phyloP scores from a whole-genome alignment of 2,888 invertebrate species.

The Elmis aenea region DNA sequence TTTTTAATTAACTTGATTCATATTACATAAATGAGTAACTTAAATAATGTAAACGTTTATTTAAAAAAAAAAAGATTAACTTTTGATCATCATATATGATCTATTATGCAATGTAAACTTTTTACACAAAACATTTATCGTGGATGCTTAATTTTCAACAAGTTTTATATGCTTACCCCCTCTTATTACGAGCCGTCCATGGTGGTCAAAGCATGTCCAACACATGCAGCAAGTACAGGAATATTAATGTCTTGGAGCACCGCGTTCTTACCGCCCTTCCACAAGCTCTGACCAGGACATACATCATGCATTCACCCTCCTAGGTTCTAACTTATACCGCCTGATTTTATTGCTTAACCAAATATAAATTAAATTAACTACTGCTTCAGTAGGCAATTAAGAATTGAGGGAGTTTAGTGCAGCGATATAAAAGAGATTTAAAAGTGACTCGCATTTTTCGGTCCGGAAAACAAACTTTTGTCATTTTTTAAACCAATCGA shows the following conservation, averaged over 20 bases:
- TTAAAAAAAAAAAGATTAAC: too few species aligned
- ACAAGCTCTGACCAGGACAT: constrained; percentile 43
- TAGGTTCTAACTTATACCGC: constrained; percentile 35
- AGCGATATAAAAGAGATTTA: constrained; percentile 44
- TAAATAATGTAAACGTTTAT: too few species aligned
- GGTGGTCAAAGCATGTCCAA: constrained; percentile 41
- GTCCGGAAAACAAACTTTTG: too few species aligned
- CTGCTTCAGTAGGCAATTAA: constrained; percentile 48
- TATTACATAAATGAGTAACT: too few species aligned
- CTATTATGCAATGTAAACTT: too few species aligned
- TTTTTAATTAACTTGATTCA: too few species aligned
- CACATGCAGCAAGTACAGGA: constrained; percentile 40
- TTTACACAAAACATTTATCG: too few species aligned
- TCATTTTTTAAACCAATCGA: too few species aligned
- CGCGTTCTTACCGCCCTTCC: constrained; percentile 46
- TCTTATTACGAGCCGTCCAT: constrained; percentile 26
- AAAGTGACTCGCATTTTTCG: constrained; percentile 43
- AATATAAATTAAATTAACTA: constrained; percentile 50
- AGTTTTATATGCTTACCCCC: too few species aligned
- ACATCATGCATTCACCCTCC: constrained; percentile 43
- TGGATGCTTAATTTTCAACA: too few species aligned
- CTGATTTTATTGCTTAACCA: constrained; percentile 47
- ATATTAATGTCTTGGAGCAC: constrained; percentile 47
- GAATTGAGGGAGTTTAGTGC: constrained; percentile 45
- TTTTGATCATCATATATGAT: too few species aligned